Evolutionary conservation across 2,113 vertebrate species (phyloP).

Genomic region (Trichechus manatus): DNA sequence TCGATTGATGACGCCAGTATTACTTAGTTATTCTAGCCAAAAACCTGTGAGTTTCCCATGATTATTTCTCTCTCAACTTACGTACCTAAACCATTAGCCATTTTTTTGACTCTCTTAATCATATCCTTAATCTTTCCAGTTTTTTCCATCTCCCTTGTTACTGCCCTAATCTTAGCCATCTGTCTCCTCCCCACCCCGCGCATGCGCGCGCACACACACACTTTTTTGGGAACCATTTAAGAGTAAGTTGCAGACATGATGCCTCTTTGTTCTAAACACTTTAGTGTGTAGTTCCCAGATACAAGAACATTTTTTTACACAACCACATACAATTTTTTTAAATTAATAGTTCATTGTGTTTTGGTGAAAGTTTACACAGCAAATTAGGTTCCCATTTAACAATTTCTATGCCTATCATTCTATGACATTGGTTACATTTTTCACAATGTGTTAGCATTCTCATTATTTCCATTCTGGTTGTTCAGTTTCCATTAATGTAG

Average conservation of each 20-base stretch:
- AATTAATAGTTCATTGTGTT: background rate
- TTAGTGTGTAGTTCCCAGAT: background rate
- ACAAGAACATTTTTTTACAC: background rate
- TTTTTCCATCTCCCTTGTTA: background rate
- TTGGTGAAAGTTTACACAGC: too few species aligned
- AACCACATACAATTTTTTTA: background rate
- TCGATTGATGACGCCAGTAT: background rate
- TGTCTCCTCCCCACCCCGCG: background rate
- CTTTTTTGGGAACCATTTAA: background rate
- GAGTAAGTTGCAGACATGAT: background rate
- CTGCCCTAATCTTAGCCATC: background rate
- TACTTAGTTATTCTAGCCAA: background rate
- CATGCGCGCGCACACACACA: too few species aligned
- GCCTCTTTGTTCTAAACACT: background rate
- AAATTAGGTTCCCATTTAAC: too few species aligned
- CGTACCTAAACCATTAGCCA: background rate
- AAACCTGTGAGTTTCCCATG: background rate
- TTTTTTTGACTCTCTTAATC: background rate
- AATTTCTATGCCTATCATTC: too few species aligned
- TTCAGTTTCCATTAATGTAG: too few species aligned
- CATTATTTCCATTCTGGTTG: too few species aligned
- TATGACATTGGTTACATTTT: too few species aligned
- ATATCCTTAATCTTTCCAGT: background rate
- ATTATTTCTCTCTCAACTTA: background rate
- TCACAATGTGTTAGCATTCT: too few species aligned